These are phyloP conservation scores for Metacarcinus magister DNA, from an alignment of 2,888 invertebrate genomes.

Conservation along the genomic window DNA sequence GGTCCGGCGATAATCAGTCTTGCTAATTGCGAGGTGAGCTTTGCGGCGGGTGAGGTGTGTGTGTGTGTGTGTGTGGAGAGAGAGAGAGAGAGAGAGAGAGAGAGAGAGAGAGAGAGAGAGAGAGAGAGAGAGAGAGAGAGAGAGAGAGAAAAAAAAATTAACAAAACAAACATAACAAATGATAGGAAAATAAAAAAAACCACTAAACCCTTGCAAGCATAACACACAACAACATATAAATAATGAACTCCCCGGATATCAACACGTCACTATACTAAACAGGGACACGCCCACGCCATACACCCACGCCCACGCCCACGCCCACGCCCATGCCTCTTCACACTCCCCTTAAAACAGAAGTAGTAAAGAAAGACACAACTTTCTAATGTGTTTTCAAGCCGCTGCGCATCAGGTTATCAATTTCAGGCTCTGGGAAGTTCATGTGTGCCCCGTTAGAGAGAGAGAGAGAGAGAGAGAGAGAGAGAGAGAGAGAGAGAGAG, in stretches of 20 bases:
- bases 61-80: background rate
- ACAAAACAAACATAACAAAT: too few relatives aligned
- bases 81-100: too few relatives aligned
- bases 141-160: too few relatives aligned
- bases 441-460: slow-evolving; percentile 18
- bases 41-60: background rate
- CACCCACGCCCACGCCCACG: too few relatives aligned
- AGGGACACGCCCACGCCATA: too few relatives aligned
- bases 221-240: too few relatives aligned
- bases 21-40: background rate
- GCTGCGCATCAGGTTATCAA: background rate
- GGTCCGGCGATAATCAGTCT: background rate
- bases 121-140: too few relatives aligned
- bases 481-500: slow-evolving; percentile 17
- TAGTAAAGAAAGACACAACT: background rate
- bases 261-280: too few relatives aligned
- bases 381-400: slow-evolving; percentile 30
- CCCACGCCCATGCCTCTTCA: background rate
- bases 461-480: background rate
- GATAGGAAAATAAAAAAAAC: too few relatives aligned
- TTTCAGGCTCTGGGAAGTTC: background rate
- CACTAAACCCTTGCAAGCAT: too few relatives aligned
- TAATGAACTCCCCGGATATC: too few relatives aligned
- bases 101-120: too few relatives aligned
- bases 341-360: background rate